phyloP scores from a whole-genome alignment of 2,797 vertebrate genomes.

The Enteromius argenteus region DNA sequence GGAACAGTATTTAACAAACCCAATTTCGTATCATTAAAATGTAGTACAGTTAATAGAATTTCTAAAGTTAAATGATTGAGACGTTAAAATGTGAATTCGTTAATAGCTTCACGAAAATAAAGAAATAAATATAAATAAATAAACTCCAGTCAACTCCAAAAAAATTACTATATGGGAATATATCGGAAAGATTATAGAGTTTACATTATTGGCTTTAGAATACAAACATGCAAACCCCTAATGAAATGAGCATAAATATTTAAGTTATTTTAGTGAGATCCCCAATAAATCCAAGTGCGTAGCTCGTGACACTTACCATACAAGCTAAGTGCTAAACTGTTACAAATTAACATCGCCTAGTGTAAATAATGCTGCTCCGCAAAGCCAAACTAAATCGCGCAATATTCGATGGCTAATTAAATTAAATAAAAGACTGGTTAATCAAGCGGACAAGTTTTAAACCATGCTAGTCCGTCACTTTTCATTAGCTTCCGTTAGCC shows the following conservation, averaged over 20 bases:
- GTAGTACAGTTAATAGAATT: neutral
- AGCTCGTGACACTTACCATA: slow-evolving; percentile 4
- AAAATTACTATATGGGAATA: neutral
- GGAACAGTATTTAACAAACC: neutral
- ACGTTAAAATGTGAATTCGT: neutral
- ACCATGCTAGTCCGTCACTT: neutral
- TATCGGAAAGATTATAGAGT: too few relatives aligned
- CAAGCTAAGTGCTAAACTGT: slow-evolving; percentile 9
- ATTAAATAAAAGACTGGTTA: neutral
- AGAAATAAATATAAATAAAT: too few relatives aligned
- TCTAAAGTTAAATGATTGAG: neutral
- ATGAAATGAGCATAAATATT: neutral
- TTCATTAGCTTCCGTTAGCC: slow-evolving; percentile 30
- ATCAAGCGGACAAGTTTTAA: neutral
- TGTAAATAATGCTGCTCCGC: neutral
- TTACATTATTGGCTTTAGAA: neutral
- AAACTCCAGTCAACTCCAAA: neutral
- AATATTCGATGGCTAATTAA: neutral
- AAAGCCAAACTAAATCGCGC: neutral
- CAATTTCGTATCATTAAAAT: neutral
- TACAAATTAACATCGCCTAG: neutral
- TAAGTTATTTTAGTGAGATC: neutral
- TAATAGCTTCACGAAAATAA: neutral
- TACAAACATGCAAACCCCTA: neutral
- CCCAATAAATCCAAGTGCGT: slow-evolving; percentile 1